phyloP scores from a whole-genome alignment of 2,113 vertebrate genomes.

The Mobula hypostoma region DNA sequence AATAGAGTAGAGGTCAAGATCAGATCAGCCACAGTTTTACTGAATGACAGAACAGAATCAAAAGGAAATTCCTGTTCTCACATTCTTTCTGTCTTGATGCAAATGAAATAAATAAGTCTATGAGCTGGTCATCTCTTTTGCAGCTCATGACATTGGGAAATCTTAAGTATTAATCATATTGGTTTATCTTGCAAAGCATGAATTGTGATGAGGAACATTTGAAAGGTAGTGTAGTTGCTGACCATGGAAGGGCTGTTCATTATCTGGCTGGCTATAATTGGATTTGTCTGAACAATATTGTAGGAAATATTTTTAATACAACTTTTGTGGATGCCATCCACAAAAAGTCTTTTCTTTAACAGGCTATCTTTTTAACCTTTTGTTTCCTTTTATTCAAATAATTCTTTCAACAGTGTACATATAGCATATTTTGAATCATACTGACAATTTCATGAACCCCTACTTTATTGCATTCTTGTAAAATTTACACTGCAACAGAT shows the following conservation, averaged over 20 bases:
- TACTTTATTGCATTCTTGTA: not conserved
- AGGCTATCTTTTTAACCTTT: not conserved
- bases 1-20: too few species aligned
- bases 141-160: not conserved
- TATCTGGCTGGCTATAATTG: slow-evolving; percentile 9
- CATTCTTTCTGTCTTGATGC: not conserved
- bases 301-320: not conserved
- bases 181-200: not conserved
- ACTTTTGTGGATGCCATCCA: not conserved
- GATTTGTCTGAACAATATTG: not conserved
- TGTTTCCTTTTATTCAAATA: not conserved
- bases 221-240: not conserved
- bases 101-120: not conserved
- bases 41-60: too few species aligned
- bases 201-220: not conserved
- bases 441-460: not conserved
- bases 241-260: not conserved
- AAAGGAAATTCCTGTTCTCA: too few species aligned
- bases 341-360: not conserved
- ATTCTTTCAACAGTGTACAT: not conserved
- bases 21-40: too few species aligned
- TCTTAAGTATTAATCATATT: not conserved
- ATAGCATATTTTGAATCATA: not conserved
- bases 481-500: not conserved
- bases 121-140: not conserved